Evolutionary conservation across 2,113 vertebrate species (phyloP), one percentile per base, ranked within the genome.

Genomic region (Gorsachius goisagi): DNA sequence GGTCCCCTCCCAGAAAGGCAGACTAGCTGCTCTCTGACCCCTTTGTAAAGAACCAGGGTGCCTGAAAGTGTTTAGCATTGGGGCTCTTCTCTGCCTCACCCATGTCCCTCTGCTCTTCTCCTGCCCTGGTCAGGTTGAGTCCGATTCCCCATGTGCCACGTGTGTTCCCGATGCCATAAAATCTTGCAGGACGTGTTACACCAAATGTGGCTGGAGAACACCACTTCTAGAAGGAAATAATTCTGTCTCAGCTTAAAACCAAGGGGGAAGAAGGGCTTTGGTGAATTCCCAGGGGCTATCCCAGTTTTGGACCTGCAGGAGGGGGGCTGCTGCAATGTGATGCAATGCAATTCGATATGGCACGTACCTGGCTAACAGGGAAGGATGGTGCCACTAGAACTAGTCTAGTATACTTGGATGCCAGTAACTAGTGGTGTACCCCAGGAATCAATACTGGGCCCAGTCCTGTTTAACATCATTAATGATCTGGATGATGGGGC

Each of bases 101-200:
- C 59, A 15, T n/a, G 17, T 73, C 52, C 33, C 32, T 59, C 35
- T 26, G 27, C 45, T 47, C 9, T 53, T 27, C 15, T 32, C 1
- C 0, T 44, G 47, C 14, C 39, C 21, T 49, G 26, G 8, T 23
- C 55, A 44, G 12, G 53, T 14, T 75, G 39, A 62, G 21, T 13
- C 49, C 1, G 2, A 41, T 74, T 35, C n/a, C 33, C 20, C 2
- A 0, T 1, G 1, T 44, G 30, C 23, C 49, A 32, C 2, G 1
- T 22, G 50, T 78, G 26, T 2, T 58, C 50, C 22, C 2, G 0
- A 28, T 50, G 32, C 27, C 35, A 28, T 52, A 27, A 62, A 7
- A 44, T 44, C 53, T 53, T 2, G 2, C 16, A n/a, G 56, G 56
- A 41, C 21, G 14, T 19, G 30, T 49, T 74, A 55, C 39, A 49